These are phyloP conservation scores for Agriopis aurantiaria DNA, from an alignment of 2,888 invertebrate genomes.

Conservation along the genomic window DNA sequence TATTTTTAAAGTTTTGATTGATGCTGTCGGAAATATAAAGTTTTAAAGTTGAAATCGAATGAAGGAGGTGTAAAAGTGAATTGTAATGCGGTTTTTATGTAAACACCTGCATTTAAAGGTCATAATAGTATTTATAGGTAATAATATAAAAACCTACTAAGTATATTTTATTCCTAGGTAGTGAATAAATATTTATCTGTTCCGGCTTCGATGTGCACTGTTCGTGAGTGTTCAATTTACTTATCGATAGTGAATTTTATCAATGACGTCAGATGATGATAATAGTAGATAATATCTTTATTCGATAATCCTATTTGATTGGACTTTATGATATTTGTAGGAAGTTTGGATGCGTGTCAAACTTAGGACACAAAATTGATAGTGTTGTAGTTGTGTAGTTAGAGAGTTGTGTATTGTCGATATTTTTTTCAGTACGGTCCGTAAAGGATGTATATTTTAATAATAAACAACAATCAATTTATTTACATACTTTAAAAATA, in stretches of 20 bases:
- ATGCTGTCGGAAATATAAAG: conserved; percentile 37
- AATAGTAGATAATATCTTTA: conserved; percentile 20
- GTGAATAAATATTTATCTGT: conserved; percentile 26
- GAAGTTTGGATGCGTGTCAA: conserved; percentile 12
- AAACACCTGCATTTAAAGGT: conserved; percentile 45
- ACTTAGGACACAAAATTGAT: not conserved
- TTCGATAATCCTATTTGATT: conserved; percentile 28
- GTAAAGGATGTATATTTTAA: conserved; percentile 9
- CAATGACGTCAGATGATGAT: conserved; percentile 33
- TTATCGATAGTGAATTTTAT: conserved; percentile 26
- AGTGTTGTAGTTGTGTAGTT: no score
- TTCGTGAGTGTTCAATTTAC: conserved; percentile 23
- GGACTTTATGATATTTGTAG: conserved; percentile 20
- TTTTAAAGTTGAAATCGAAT: conserved; percentile 17
- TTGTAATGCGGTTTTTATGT: conserved; percentile 35
- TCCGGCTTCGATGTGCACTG: conserved; percentile 19
- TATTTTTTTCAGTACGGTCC: conserved; percentile 1
- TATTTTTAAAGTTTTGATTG: conserved; percentile 37
- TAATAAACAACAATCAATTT: conserved; percentile 3
- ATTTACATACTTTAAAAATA: not conserved
- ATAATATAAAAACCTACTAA: conserved; percentile 1
- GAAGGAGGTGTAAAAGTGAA: conserved; percentile 8
- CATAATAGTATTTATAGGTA: conserved; percentile 26
- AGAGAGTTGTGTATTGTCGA: no score
- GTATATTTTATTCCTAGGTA: conserved; percentile 20